phyloP scores from a whole-genome alignment of 2,797 vertebrate species.

The Neosalanx taihuensis region DNA sequence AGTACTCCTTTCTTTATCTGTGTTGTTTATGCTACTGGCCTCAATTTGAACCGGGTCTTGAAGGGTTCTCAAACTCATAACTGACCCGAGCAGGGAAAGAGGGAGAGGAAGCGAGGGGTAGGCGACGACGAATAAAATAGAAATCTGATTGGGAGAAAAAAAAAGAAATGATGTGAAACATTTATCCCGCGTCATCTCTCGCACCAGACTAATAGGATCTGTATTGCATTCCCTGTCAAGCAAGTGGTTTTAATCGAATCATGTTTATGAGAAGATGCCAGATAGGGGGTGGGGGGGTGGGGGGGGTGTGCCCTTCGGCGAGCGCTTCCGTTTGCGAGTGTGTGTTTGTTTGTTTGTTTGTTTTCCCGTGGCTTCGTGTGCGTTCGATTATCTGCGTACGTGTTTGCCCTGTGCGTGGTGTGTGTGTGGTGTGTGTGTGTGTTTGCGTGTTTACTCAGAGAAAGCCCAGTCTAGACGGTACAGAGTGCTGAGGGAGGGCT shows the following conservation, averaged over 20 bases:
- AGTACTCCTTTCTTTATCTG: slow-evolving; percentile 54
- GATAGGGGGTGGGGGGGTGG: slow-evolving; percentile 29
- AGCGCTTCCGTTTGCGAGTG: background rate
- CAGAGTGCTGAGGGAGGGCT: slow-evolving; percentile 65
- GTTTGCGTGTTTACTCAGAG: slow-evolving; percentile 66
- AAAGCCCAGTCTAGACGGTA: slow-evolving; percentile 75
- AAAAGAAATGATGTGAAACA: slow-evolving; percentile 71
- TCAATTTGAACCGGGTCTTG: slow-evolving; percentile 50
- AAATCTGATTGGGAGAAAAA: slow-evolving; percentile 64
- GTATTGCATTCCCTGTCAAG: slow-evolving; percentile 75
- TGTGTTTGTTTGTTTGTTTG: slow-evolving; percentile 18
- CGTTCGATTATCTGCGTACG: too few relatives aligned
- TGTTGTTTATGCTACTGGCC: slow-evolving; percentile 55
- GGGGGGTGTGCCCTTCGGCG: background rate
- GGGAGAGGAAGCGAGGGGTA: slow-evolving; percentile 44
- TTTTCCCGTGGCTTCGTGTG: slow-evolving; percentile 53
- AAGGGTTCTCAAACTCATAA: slow-evolving; percentile 36
- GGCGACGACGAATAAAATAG: slow-evolving; percentile 64
- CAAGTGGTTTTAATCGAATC: slow-evolving; percentile 76
- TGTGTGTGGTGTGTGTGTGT: slow-evolving; percentile 10
- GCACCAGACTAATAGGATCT: slow-evolving; percentile 70
- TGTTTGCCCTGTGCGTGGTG: too few relatives aligned
- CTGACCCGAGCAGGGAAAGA: slow-evolving; percentile 24
- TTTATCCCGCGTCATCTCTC: slow-evolving; percentile 60
- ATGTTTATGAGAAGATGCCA: slow-evolving; percentile 68